These are phyloP conservation scores for Agapostemon virescens DNA, from an alignment of 2,888 invertebrate species.

Conservation along the genomic window DNA sequence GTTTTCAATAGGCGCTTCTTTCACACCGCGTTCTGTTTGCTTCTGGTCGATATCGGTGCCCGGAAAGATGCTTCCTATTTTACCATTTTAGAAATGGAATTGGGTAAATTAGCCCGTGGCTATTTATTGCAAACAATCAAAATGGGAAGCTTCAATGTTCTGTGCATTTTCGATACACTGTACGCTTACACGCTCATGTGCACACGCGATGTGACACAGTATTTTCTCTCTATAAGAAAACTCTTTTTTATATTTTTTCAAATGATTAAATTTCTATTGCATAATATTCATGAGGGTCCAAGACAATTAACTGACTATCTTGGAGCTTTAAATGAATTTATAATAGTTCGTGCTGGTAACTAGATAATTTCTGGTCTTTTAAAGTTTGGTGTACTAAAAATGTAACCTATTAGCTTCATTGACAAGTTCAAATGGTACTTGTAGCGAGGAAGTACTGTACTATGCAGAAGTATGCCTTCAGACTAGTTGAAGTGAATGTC, in stretches of 20 bases:
- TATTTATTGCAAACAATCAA: background rate
- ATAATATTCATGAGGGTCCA: background rate
- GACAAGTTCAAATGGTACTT: too few relatives aligned
- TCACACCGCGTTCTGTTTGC: conserved; percentile 57
- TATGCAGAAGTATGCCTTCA: conserved; percentile 11
- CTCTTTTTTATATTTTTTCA: too few relatives aligned
- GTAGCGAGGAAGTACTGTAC: conserved; percentile 4
- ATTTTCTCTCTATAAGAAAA: conserved; percentile 7
- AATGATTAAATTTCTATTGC: background rate
- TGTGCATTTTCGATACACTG: conserved; percentile 45
- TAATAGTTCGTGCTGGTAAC: too few relatives aligned
- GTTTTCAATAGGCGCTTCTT: conserved; percentile 58
- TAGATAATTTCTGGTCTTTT: background rate
- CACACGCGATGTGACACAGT: conserved; percentile 36
- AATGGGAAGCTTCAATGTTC: conserved; percentile 51
- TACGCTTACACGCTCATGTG: conserved; percentile 54
- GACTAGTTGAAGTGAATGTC: conserved; percentile 31
- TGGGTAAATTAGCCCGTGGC: background rate
- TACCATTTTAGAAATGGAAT: background rate
- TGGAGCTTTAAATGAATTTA: too few relatives aligned
- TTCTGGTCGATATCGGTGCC: conserved; percentile 38
- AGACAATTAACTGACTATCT: background rate
- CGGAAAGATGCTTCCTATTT: conserved; percentile 53
- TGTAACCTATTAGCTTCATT: background rate
- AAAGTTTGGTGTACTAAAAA: background rate